phyloP scores from a whole-genome alignment of 2,797 vertebrate species.

The Rallus crepitans region DNA sequence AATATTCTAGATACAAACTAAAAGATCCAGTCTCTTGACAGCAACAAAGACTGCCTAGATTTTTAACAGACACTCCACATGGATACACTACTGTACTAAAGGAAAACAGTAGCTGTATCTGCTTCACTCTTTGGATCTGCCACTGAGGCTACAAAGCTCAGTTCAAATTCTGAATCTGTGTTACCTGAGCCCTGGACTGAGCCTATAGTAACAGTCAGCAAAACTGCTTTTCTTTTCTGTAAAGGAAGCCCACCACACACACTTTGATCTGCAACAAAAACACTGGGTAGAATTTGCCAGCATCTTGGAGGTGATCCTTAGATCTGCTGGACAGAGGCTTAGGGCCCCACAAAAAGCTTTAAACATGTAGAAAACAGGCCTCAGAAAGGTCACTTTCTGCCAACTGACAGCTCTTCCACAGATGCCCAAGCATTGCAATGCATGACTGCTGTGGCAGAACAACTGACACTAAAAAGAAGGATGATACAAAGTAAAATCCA shows the following conservation, averaged over 20 bases:
- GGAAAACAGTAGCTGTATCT: accelerated
- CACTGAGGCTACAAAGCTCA: background rate
- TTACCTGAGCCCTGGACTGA: too few relatives aligned
- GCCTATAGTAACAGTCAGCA: background rate
- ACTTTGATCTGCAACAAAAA: background rate
- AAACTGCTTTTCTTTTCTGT: background rate
- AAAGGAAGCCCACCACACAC: background rate
- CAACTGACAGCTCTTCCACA: background rate
- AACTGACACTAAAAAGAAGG: background rate
- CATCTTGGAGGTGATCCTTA: background rate
- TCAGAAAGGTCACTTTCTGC: background rate
- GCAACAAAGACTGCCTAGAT: background rate
- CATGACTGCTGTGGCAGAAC: background rate
- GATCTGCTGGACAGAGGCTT: background rate
- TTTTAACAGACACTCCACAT: background rate
- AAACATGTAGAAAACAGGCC: background rate
- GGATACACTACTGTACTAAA: background rate
- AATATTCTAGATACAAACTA: background rate
- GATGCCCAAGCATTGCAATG: background rate
- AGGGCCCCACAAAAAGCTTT: background rate
- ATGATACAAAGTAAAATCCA: background rate
- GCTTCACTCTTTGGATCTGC: background rate
- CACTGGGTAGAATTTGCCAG: background rate
- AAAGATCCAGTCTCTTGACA: background rate
- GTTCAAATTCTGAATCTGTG: too few relatives aligned